Percentiles rank a stretch among this genome's conserved stretches.
These are phyloP conservation scores for Epinephelus coioides DNA, from an alignment of 2,797 vertebrate species.

Conservation along the genomic window DNA sequence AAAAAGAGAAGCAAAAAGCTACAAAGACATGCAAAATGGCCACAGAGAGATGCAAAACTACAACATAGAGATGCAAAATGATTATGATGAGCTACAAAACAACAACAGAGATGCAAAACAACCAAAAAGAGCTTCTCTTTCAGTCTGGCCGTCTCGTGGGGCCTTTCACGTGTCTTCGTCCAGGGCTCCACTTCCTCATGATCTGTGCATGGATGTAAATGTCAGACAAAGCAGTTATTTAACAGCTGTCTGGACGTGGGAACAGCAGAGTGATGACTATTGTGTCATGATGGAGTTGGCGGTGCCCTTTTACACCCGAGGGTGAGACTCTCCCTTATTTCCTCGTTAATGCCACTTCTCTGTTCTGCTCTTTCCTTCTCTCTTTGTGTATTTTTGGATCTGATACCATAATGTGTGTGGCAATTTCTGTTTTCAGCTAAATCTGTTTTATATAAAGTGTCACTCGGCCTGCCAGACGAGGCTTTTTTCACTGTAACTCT, in stretches of 20 bases:
- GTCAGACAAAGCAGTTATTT: slow-evolving; percentile 41
- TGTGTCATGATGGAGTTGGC: slow-evolving; percentile 33
- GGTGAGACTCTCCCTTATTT: slow-evolving; percentile 52
- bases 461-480: slow-evolving; percentile 62
- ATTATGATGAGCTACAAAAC: neutral
- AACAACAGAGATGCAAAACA: too few relatives aligned
- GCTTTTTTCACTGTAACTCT: slow-evolving; percentile 56
- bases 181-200: slow-evolving; percentile 4
- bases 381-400: slow-evolving; percentile 63
- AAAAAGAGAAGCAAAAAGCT: neutral
- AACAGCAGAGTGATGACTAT: slow-evolving; percentile 4
- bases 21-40: neutral
- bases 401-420: slow-evolving; percentile 50
- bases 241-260: slow-evolving; percentile 41
- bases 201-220: slow-evolving; percentile 21
- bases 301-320: slow-evolving; percentile 32
- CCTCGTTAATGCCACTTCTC: slow-evolving; percentile 48
- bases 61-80: neutral
- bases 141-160: neutral
- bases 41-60: neutral
- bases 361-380: slow-evolving; percentile 30
- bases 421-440: slow-evolving; percentile 46
- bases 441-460: slow-evolving; percentile 79
- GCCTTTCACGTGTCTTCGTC: slow-evolving; percentile 7
- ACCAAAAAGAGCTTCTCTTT: neutral